phyloP scores from a whole-genome alignment of 2,888 invertebrate species.

The Oscheius myriophilus region DNA sequence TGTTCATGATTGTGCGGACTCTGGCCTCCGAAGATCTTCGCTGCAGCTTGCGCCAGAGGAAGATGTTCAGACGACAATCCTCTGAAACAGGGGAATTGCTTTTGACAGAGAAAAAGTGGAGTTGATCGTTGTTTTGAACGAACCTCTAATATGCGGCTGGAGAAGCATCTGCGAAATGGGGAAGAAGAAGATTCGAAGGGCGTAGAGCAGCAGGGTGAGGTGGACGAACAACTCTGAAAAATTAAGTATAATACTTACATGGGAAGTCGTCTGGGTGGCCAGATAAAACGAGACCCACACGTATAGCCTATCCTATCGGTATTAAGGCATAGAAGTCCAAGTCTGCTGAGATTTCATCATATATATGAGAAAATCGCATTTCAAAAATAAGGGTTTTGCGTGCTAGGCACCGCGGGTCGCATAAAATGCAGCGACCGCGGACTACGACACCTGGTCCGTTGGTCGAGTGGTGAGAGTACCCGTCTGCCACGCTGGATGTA shows the following conservation, averaged over 20 bases:
- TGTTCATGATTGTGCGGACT: conserved; percentile 29
- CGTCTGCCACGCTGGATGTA: too few relatives aligned
- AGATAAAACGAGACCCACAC: too few relatives aligned
- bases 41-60: conserved; percentile 24
- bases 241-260: neutral
- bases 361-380: too few relatives aligned
- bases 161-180: conserved; percentile 7
- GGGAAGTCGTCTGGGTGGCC: too few relatives aligned
- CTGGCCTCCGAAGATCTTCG: conserved; percentile 21
- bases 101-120: neutral
- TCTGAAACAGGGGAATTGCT: conserved; percentile 6
- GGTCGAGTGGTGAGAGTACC: too few relatives aligned
- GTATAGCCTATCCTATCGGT: too few relatives aligned
- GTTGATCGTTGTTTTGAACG: too few relatives aligned
- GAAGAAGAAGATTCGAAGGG: neutral
- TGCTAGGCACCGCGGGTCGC: too few relatives aligned
- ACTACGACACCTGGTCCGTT: too few relatives aligned
- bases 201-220: conserved; percentile 4
- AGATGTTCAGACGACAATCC: conserved; percentile 19
- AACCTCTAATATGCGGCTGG: conserved; percentile 17
- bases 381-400: too few relatives aligned
- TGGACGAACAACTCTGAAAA: conserved; percentile 7
- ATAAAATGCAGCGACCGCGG: too few relatives aligned
- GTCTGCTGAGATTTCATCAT: neutral
- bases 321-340: conserved; percentile 4